A percentile compares a stretch with the other conserved stretches of the same genome.
Conservation (phyloP, 2,888 invertebrate genomes). For the Caenorhabditis sulstoni region DNA sequence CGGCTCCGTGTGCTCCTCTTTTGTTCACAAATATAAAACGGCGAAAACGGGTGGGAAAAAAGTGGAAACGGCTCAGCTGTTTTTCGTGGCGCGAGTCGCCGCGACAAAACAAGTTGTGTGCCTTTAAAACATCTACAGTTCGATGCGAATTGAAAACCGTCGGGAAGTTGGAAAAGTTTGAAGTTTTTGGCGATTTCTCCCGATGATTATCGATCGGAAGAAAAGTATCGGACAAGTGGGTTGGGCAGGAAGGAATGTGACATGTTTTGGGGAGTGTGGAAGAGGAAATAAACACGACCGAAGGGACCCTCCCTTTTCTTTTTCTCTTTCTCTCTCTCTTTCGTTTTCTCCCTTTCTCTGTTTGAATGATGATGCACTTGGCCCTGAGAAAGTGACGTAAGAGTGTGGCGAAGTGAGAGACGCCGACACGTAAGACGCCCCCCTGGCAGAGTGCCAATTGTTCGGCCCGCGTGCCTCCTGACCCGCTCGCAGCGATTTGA, state of each 20-base stretch:
- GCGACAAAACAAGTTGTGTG: not conserved
- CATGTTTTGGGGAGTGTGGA: constrained; percentile 20
- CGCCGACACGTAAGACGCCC: constrained; percentile 6
- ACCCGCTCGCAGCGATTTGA: constrained; percentile 34
- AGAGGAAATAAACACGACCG: constrained; percentile 40
- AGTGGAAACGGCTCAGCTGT: constrained; percentile 27
- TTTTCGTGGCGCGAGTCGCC: not conserved
- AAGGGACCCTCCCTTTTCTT: too few species aligned
- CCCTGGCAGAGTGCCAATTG: constrained; percentile 51
- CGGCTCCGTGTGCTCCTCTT: constrained; percentile 7
- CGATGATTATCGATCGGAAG: constrained; percentile 27
- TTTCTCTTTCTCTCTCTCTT: too few species aligned
- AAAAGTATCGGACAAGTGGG: constrained; percentile 17
- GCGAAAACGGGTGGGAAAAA: not conserved
- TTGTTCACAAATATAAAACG: constrained; percentile 23
- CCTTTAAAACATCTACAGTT: not conserved
- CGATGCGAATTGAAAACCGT: not conserved
- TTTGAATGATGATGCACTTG: constrained; percentile 56
- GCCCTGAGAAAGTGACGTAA: constrained; percentile 30
- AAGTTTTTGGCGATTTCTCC: not conserved
- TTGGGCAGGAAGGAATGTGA: constrained; percentile 18
- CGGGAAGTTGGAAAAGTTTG: not conserved
- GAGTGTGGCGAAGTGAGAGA: constrained; percentile 11
- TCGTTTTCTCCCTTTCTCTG: constrained; percentile 12
- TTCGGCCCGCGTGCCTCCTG: constrained; percentile 6